Conservation (phyloP, 2,888 invertebrate species). For the Leistus spinibarbis region DNA sequence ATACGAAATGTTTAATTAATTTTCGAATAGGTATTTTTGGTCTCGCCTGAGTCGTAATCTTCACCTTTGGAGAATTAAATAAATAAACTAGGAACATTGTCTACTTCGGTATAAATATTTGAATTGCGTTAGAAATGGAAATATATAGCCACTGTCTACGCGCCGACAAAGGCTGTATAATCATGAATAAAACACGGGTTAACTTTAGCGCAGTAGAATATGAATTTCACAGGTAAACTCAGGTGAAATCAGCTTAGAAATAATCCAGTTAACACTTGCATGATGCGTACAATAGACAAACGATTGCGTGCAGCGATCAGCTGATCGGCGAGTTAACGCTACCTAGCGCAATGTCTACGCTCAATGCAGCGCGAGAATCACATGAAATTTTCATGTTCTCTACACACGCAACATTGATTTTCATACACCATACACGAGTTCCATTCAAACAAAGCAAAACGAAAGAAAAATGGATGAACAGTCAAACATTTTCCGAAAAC, state of each 20-base stretch:
- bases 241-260: conserved; percentile 24
- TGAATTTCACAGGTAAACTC: conserved; percentile 34
- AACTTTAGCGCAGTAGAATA: conserved; percentile 14
- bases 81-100: not conserved
- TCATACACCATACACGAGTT: not conserved
- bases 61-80: not conserved
- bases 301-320: conserved; percentile 14
- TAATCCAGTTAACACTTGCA: conserved; percentile 18
- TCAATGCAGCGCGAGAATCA: not conserved
- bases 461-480: too few relatives aligned
- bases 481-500: too few relatives aligned
- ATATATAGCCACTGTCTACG: not conserved
- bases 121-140: not conserved
- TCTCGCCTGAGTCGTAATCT: not conserved
- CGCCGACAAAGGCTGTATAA: not conserved
- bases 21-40: not conserved
- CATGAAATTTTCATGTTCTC: conserved; percentile 2
- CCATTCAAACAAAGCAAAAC: not conserved
- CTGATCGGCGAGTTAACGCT: not conserved
- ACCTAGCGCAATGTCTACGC: not conserved
- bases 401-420: not conserved
- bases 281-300: not conserved
- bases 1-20: too few relatives aligned
- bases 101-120: conserved; percentile 1
- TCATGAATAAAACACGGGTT: conserved; percentile 4